phyloP scores from a whole-genome alignment of 2,888 invertebrate species.

The Chrysomela aeneicollis region DNA sequence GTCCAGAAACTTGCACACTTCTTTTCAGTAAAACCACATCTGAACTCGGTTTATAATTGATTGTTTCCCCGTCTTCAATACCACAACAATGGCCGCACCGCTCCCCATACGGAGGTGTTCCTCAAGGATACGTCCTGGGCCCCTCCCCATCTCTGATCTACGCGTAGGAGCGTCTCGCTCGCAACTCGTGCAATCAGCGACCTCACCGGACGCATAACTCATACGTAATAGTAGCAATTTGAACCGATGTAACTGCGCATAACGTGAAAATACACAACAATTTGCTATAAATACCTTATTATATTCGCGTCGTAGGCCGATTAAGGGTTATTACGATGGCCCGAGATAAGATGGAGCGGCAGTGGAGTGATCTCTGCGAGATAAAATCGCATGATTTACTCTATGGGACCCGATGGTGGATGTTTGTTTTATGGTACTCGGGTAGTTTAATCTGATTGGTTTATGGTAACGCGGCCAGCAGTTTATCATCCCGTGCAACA shows the following conservation, averaged over 20 bases:
- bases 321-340: constrained; percentile 25
- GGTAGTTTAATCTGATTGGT: constrained; percentile 30
- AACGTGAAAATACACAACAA: constrained; percentile 32
- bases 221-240: constrained; percentile 37
- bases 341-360: constrained; percentile 28
- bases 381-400: constrained; percentile 40
- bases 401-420: constrained; percentile 28
- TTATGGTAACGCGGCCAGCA: constrained; percentile 24
- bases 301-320: constrained; percentile 24
- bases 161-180: no score
- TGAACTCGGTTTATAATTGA: no score
- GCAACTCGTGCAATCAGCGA: constrained; percentile 32
- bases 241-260: constrained; percentile 27
- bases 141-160: background rate
- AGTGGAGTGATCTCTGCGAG: constrained; percentile 29
- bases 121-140: no score
- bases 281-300: constrained; percentile 33
- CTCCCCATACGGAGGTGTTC: no score
- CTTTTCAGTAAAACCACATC: no score
- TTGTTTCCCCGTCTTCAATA: no score
- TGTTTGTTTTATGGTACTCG: constrained; percentile 28
- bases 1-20: no score
- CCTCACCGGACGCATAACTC: constrained; percentile 32
- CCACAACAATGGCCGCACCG: no score
- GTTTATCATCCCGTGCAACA: constrained; percentile 16